These are phyloP conservation scores for Myripristis murdjan DNA, from an alignment of 2,797 vertebrate genomes.

Conservation along the genomic window DNA sequence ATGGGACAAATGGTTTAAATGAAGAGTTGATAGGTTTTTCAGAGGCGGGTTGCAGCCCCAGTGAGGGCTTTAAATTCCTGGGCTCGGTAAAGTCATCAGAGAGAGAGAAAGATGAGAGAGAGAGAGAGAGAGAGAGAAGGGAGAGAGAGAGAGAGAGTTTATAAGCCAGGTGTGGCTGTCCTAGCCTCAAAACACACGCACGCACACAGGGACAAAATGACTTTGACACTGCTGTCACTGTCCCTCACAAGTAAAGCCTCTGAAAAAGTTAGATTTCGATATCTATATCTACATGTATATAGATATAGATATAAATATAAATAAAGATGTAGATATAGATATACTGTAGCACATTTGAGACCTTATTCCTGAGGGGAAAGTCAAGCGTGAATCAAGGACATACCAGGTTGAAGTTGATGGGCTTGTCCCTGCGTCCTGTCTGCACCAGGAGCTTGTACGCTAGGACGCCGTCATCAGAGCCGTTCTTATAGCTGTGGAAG, in stretches of 20 bases:
- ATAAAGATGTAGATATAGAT: too few species aligned
- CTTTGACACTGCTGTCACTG: background rate
- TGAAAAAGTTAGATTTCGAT: too few species aligned
- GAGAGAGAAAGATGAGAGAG: conserved; percentile 24
- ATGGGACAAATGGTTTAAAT: conserved; percentile 78
- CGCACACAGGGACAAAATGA: conserved; percentile 3
- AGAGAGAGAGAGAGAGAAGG: conserved; percentile 32
- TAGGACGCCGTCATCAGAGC: conserved; percentile 94
- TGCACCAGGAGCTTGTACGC: conserved; percentile 98
- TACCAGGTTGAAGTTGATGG: conserved; percentile 94
- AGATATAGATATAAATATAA: too few species aligned
- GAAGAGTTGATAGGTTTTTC: conserved; percentile 86
- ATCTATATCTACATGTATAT: too few species aligned
- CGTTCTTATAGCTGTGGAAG: conserved; percentile 92
- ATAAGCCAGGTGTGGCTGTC: conserved; percentile 64
- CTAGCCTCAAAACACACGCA: conserved; percentile 15
- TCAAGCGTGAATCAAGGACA: conserved; percentile 6
- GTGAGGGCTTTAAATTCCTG: conserved; percentile 86
- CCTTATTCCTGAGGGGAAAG: background rate
- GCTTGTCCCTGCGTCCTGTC: conserved; percentile 94
- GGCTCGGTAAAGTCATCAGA: conserved; percentile 84
- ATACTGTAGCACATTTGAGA: background rate
- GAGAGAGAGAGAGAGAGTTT: conserved; percentile 46
- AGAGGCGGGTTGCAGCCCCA: conserved; percentile 80
- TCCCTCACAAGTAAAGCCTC: conserved; percentile 10